Evolutionary conservation across 2,113 vertebrate species (phyloP).

Genomic region (Gulo gulo): DNA sequence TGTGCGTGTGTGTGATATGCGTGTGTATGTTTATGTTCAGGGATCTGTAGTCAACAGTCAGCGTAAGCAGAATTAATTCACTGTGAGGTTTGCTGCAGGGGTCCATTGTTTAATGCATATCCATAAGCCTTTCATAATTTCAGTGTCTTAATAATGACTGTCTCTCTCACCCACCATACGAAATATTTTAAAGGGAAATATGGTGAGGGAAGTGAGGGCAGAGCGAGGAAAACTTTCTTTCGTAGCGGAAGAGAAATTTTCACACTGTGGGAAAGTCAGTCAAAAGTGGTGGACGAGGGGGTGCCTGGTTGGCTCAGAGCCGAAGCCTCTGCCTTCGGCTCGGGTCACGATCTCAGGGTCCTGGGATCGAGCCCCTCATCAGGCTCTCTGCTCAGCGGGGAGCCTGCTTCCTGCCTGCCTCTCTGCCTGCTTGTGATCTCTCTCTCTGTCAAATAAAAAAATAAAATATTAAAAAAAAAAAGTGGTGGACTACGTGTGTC

Average conservation of each 20-base stretch:
- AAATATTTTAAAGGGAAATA: conserved; percentile 49
- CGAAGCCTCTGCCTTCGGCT: too few relatives aligned
- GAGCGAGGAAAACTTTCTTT: conserved; percentile 25
- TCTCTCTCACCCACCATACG: conserved; percentile 32
- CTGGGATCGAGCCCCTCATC: too few relatives aligned
- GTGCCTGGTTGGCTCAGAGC: too few relatives aligned
- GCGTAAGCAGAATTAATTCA: conserved; percentile 37
- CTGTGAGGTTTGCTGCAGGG: not conserved
- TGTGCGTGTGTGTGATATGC: not conserved
- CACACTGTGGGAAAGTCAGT: conserved; percentile 53
- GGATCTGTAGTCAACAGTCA: not conserved
- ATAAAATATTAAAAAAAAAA: too few relatives aligned
- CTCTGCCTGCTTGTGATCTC: too few relatives aligned
- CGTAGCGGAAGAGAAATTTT: conserved; percentile 47
- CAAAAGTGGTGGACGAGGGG: conserved; percentile 8
- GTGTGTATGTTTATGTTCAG: not conserved
- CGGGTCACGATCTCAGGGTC: too few relatives aligned
- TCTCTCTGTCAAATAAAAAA: too few relatives aligned
- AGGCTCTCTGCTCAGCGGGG: too few relatives aligned
- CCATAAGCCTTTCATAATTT: not conserved
- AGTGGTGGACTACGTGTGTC: not conserved
- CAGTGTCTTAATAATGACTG: conserved; percentile 47
- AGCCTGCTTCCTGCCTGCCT: too few relatives aligned
- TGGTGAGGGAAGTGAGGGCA: not conserved
- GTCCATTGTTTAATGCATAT: not conserved